Base-by-base conservation (phyloP, 2,113 vertebrate species). In the Ctenodactylus gundi region DNA sequence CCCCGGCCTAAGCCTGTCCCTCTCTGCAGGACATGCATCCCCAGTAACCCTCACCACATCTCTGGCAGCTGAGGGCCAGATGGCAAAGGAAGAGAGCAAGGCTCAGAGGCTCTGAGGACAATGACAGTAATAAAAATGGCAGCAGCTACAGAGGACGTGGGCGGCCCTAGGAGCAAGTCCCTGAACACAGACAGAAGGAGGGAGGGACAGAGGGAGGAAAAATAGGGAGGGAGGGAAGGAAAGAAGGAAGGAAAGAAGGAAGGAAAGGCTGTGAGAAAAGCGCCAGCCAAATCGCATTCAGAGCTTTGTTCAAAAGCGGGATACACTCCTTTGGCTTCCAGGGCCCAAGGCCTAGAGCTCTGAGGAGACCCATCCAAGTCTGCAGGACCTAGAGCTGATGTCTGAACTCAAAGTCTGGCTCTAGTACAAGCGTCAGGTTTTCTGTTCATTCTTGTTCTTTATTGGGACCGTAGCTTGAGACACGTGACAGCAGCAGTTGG, bases 371-470 rank as follows among this genome's bases (percentile, higher is more conserved):
- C 76, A 39, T 36, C 76, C 64, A 73, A 55, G 23, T 29, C 39
- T 70, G 60, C 7, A 17, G 65, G 21, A 83, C 41, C 6, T 11
- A 34, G 75, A 82, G 67, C 55, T 0, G 2, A 68, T 64, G 18
- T 57, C 91, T 36, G 60, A 49, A 77, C 80, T 36, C 58, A 65
- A 85, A 72, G 20, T 92, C 75, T 94, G 68, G 64, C 72, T 49
- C 44, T n/a, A 72, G 36, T 80, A 20, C n/a, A n/a, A n/a, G n/a
- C n/a, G n/a, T n/a, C n/a, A n/a, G n/a, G n/a, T n/a, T n/a, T n/a
- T n/a, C 77, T 39, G 34, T 36, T 68, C 65, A 25, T 41, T 67
- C 23, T 5, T 41, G 34, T 67, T 15, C 21, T 31, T 5, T 25
- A 27, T 5, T 29, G 34, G 53, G 46, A 73, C 53, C 10, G 0